Evolutionary conservation across 2,797 vertebrate species (phyloP).

Genomic region (Rhyacichthys aspro): DNA sequence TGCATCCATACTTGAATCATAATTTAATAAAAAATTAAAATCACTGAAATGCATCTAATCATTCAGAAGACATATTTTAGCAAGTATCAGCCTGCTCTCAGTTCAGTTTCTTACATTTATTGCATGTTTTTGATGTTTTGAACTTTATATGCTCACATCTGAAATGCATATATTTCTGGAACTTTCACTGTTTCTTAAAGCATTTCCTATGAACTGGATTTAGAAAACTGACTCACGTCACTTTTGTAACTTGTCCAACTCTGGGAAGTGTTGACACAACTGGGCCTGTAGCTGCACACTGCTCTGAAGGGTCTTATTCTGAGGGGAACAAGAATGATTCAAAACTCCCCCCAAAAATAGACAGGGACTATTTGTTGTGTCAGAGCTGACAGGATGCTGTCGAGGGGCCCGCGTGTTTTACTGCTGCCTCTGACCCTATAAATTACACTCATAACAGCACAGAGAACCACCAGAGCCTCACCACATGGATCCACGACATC

Average conservation of each 20-base stretch:
- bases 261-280: constrained; percentile 1
- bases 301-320: not conserved
- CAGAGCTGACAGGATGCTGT: constrained; percentile 18
- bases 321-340: constrained; percentile 2
- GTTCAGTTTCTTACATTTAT: no score
- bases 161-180: no score
- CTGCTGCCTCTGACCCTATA: constrained; percentile 4
- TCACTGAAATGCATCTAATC: no score
- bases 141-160: no score
- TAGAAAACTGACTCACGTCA: not conserved
- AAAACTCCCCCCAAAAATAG: constrained; percentile 8
- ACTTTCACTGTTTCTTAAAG: no score
- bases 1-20: no score
- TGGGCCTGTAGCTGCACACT: not conserved
- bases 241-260: not conserved
- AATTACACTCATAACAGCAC: constrained; percentile 11
- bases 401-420: constrained; percentile 13
- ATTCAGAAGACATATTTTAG: no score
- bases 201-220: no score
- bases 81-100: no score
- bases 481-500: not conserved
- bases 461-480: not conserved
- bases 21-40: no score
- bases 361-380: constrained; percentile 24
- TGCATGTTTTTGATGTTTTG: no score